Evolutionary conservation across 2,797 vertebrate genomes (phyloP), one percentile per base, ranked within the genome.

Genomic region (Artibeus lituratus): DNA sequence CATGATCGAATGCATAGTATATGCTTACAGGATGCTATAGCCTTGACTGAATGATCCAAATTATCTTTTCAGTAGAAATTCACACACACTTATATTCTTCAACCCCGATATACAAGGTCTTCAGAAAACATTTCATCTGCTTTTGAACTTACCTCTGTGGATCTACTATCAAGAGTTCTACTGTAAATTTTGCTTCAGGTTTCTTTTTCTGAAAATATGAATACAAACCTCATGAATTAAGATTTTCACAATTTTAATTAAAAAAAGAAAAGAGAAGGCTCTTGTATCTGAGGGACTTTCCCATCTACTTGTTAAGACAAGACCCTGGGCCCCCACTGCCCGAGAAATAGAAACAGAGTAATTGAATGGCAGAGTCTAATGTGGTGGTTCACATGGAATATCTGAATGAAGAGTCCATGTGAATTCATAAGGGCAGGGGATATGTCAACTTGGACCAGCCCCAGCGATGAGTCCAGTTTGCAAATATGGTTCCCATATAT

Each of bases 251-350:
- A 62, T 32, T 62, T 62, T 29, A 62, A 62, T 62, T 32, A 32
- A 62, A 62, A 57, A 62, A 15, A 32, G 26, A 62, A 62, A 59
- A 59, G 78, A 91, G 55, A 84, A 57, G 55, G 9, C 57, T 59
- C 57, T 59, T 59, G 57, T 10, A 29, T 29, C 29, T 24, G 10
- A 59, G 10, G 57, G 18, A 57, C 2, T 32, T 95, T 24, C 87
- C 57, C 5, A 44, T 62, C 35, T 67, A 18, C 18, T 62, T 76
- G 16, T 76, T 74, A 49, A 92, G 87, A 90, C 7, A 78, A 73
- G n/a, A 70, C 53, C 24, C 18, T 0, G 10, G 3, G 0, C 29
- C 18, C 1, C 15, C 29, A 4, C 7, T 1, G 12, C 3, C 7
- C 78, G 86, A 94, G 69, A 37, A 67, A 62, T n/a, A 94, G 67